Evolutionary conservation across 2,888 invertebrate species (phyloP).

Genomic region (Tenthredo amoena): DNA sequence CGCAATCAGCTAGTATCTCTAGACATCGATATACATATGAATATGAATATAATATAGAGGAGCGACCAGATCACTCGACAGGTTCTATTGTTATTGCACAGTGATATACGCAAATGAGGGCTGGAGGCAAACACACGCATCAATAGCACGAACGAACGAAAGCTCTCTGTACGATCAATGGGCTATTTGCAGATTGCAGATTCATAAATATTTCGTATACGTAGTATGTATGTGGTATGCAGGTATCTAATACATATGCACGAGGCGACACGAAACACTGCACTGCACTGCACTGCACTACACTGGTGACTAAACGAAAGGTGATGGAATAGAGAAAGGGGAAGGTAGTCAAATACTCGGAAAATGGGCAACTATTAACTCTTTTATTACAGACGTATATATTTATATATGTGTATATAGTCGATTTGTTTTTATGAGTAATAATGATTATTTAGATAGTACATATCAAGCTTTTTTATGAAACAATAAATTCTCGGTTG

Average conservation of each 20-base stretch:
- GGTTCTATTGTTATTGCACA: not conserved
- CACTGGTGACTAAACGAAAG: not conserved
- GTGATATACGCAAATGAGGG: not conserved
- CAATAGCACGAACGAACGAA: conserved; percentile 7
- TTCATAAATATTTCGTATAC: conserved; percentile 27
- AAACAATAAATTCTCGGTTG: too few species aligned
- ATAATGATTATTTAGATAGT: too few species aligned
- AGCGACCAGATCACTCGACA: not conserved
- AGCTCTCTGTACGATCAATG: conserved; percentile 28
- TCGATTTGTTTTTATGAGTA: too few species aligned
- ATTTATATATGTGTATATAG: too few species aligned
- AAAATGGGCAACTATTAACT: not conserved
- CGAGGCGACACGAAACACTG: not conserved
- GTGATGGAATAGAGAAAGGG: not conserved
- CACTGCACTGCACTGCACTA: not conserved
- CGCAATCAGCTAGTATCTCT: not conserved
- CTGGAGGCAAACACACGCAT: conserved; percentile 6
- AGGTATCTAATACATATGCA: not conserved
- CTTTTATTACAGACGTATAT: too few species aligned
- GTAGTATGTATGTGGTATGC: not conserved
- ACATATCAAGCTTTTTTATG: too few species aligned
- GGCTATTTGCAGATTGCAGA: conserved; percentile 31
- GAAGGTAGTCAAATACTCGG: not conserved
- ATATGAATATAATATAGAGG: not conserved
- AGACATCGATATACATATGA: not conserved